Base-by-base conservation (phyloP, 2,113 vertebrate genomes). In the Onychostruthus taczanowskii region DNA sequence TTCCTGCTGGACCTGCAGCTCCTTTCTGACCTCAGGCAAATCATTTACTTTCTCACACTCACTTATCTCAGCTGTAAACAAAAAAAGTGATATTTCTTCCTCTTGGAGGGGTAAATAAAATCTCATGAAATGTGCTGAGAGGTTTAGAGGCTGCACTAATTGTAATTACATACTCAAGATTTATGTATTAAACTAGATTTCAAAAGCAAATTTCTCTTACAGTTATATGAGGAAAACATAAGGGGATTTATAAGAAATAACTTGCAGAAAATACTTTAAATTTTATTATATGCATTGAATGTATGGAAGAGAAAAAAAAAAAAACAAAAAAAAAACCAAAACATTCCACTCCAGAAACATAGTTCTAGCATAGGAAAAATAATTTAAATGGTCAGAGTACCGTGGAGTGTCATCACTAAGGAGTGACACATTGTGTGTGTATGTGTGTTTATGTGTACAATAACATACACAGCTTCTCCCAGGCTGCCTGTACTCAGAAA, bases 71-170 rank as follows among this genome's bases (percentile, higher is more conserved):
- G 1, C 11, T 68, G 23, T 75, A 82, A 91, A 78, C 11, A 69
- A 47, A 79, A 79, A 69, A 68, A 10, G 7, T n/a, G 15, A 19
- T 72, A 68, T 41, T 82, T 82, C 20, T 79, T 64, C 23, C 24
- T 61, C 31, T 87, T 18, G 5, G 4, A 56, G 20, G 20, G 23
- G 14, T 64, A 84, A 87, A 84, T 84, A 72, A 89, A 95, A 91
- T 49, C 17, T 59, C 0, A 0, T 43, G 43, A 26, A 82, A 64
- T 0, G 0, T n/a, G 31, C 11, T 53, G 53, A 76, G 46, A 8
- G 70, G 14, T 87, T 94, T 63, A 69, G 33, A 46, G 17, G 23
- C 10, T 55, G 44, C 24, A 44, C 6, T 85, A 88, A 56, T 56
- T 90, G 11, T 31, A 85, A 79, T 73, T 46, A 76, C 11, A 30